Conservation (phyloP, 2,113 vertebrate genomes). For the Labeo catla region DNA sequence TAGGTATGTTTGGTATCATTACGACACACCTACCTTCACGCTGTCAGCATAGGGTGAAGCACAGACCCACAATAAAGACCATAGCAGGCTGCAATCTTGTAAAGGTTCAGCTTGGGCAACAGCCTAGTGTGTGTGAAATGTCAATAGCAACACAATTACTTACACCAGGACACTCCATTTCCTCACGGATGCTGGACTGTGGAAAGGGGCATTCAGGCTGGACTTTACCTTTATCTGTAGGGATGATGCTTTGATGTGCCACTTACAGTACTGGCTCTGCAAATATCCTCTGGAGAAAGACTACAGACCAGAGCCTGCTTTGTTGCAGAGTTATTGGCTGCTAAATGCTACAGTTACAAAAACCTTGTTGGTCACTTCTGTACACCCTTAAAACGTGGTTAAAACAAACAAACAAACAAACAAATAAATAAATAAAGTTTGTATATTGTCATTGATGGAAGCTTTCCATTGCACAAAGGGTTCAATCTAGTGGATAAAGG, state of each 20-base stretch:
- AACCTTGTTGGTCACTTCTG: neutral
- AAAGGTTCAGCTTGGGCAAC: conserved; percentile 9
- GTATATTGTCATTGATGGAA: too few relatives aligned
- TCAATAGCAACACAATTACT: conserved; percentile 14
- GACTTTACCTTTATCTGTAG: conserved; percentile 1
- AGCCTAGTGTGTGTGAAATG: conserved; percentile 21
- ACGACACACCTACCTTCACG: neutral
- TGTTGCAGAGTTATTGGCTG: neutral
- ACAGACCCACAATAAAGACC: neutral
- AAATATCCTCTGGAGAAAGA: neutral
- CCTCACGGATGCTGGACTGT: neutral
- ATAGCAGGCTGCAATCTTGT: neutral
- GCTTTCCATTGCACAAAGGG: neutral
- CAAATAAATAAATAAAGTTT: too few relatives aligned
- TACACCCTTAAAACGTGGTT: neutral
- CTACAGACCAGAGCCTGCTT: neutral
- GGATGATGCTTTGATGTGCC: neutral
- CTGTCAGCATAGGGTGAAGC: conserved; percentile 9
- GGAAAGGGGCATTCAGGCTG: neutral
- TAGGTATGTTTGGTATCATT: conserved; percentile 1
- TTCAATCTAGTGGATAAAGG: neutral
- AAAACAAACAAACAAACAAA: too few relatives aligned
- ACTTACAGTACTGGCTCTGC: neutral
- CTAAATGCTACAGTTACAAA: neutral
- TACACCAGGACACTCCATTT: neutral